Evolutionary conservation across 2,113 vertebrate species (phyloP).

Genomic region (Bettongia penicillata): DNA sequence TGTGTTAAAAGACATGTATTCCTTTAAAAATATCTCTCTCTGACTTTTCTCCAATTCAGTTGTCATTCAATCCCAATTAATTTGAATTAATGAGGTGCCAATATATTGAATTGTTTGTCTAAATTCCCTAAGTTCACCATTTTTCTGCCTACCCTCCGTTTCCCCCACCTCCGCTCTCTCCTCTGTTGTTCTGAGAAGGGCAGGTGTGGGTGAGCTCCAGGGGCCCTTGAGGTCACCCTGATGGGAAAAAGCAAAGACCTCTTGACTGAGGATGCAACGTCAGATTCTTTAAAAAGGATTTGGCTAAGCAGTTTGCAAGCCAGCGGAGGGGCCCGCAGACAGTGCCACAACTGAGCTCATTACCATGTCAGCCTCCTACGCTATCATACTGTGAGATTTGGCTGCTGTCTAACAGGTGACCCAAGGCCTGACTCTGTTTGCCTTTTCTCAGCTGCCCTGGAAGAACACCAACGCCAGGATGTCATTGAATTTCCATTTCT

Average conservation of each 20-base stretch:
- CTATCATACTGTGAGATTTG: conserved; percentile 50
- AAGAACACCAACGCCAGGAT: not conserved
- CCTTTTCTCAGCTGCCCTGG: conserved; percentile 14
- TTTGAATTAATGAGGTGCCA: conserved; percentile 32
- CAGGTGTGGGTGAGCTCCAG: conserved; percentile 15
- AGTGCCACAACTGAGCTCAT: conserved; percentile 65
- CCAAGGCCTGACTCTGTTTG: conserved; percentile 48
- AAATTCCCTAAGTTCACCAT: conserved; percentile 19
- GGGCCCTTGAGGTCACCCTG: conserved; percentile 13
- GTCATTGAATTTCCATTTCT: conserved; percentile 1
- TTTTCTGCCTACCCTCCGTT: not conserved
- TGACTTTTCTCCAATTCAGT: conserved; percentile 14
- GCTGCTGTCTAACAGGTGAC: conserved; percentile 51
- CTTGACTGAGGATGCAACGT: conserved; percentile 51
- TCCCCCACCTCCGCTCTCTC: conserved; percentile 26
- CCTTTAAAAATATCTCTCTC: conserved; percentile 16
- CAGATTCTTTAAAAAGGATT: conserved; percentile 59
- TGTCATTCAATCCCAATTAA: conserved; percentile 18
- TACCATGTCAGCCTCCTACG: conserved; percentile 60
- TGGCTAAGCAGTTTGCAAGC: conserved; percentile 67
- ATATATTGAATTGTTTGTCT: conserved; percentile 30
- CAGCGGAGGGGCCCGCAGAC: conserved; percentile 50
- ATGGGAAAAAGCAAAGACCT: conserved; percentile 58
- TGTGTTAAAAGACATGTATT: not conserved
- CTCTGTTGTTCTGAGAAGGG: not conserved